Percentiles rank a stretch among this genome's conserved stretches.
phyloP scores from a whole-genome alignment of 2,888 invertebrate genomes.

The Nowickia ferox region DNA sequence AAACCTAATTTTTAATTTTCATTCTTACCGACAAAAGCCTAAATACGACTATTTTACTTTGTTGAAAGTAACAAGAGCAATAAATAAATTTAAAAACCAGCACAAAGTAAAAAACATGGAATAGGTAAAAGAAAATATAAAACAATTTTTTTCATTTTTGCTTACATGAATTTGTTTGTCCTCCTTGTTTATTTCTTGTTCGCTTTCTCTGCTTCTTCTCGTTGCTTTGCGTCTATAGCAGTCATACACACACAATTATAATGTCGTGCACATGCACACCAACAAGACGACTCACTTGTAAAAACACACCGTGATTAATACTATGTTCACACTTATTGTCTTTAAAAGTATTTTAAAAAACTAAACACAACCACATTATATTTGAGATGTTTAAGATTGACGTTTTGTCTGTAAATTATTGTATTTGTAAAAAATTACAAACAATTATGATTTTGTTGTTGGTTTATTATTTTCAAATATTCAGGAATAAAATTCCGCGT shows the following conservation, averaged over 20 bases:
- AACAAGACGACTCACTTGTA: conserved; percentile 13
- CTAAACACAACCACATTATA: too few species aligned
- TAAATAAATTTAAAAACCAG: not conserved
- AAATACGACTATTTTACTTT: not conserved
- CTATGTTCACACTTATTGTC: conserved; percentile 11
- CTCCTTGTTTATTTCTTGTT: conserved; percentile 31
- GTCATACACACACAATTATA: conserved; percentile 23
- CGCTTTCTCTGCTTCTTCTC: not conserved
- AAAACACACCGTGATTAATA: conserved; percentile 48
- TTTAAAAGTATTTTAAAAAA: too few species aligned
- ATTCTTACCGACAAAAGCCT: too few species aligned
- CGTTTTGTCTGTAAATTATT: too few species aligned
- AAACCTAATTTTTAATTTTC: too few species aligned
- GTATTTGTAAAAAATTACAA: too few species aligned
- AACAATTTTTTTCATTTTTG: not conserved
- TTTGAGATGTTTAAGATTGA: too few species aligned
- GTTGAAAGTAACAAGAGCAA: not conserved
- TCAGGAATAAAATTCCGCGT: too few species aligned
- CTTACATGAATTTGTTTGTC: conserved; percentile 49
- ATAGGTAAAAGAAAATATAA: not conserved
- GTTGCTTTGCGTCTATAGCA: not conserved
- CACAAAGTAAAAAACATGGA: not conserved
- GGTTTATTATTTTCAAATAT: too few species aligned
- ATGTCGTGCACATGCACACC: conserved; percentile 4
- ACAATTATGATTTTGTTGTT: too few species aligned